Conservation (phyloP, 2,888 invertebrate genomes). For the Scaeva pyrastri region DNA sequence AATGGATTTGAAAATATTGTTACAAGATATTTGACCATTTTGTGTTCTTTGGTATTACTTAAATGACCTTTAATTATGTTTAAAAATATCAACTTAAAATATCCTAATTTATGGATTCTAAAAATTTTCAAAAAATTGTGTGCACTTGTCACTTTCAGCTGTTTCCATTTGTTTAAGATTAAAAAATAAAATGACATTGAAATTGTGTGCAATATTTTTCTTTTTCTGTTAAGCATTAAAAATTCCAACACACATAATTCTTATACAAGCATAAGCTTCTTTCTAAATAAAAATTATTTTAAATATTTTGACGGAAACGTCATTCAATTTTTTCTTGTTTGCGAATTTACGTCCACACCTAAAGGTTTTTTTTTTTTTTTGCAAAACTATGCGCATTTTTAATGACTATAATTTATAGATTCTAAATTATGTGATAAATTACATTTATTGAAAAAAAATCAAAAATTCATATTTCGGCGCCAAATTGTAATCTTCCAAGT, state of each 20-base stretch:
- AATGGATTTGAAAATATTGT: too few species aligned
- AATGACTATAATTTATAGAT: neutral
- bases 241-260: too few species aligned
- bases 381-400: neutral
- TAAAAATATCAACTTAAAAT: too few species aligned
- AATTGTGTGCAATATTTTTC: neutral
- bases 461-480: slow-evolving; percentile 33
- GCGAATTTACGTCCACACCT: neutral
- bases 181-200: neutral
- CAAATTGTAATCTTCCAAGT: slow-evolving; percentile 45
- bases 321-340: neutral
- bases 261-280: neutral
- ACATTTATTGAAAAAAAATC: slow-evolving; percentile 18
- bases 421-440: slow-evolving; percentile 5
- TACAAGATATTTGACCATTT: too few species aligned
- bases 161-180: neutral
- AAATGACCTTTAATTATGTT: too few species aligned
- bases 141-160: slow-evolving; percentile 16
- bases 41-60: too few species aligned
- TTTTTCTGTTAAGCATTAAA: too few species aligned
- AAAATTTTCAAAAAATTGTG: neutral
- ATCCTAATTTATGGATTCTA: too few species aligned
- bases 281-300: neutral
- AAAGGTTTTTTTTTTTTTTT: neutral
- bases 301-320: neutral